A percentile compares a stretch with the other conserved stretches of the same genome.
phyloP scores from a whole-genome alignment of 2,797 vertebrate genomes.

The Botia almorhae region DNA sequence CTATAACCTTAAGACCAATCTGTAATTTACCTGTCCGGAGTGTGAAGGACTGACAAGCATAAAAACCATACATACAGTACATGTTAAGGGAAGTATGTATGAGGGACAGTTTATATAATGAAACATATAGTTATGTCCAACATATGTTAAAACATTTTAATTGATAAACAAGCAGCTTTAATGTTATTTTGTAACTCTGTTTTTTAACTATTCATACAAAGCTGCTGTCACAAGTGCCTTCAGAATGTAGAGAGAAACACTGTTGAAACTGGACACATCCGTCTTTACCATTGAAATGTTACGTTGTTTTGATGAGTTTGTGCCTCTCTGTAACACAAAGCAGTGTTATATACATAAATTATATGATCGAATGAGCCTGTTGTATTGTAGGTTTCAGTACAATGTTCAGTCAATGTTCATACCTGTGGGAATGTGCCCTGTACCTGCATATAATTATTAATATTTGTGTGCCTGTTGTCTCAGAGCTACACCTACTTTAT shows the following conservation, averaged over 20 bases:
- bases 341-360: conserved; percentile 55
- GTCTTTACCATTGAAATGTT: conserved; percentile 9
- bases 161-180: conserved; percentile 7
- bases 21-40: conserved; percentile 1
- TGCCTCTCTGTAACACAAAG: conserved; percentile 40
- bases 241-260: neutral
- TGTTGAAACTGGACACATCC: neutral
- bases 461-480: conserved; percentile 24
- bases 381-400: conserved; percentile 48
- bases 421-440: conserved; percentile 8
- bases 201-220: neutral
- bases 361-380: conserved; percentile 22
- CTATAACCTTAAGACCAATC: conserved; percentile 26
- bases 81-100: conserved; percentile 63
- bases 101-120: conserved; percentile 67
- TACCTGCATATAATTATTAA: conserved; percentile 28
- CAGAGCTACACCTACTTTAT: conserved; percentile 26
- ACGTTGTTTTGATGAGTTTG: conserved; percentile 11
- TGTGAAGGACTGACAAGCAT: conserved; percentile 55
- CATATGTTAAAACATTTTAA: neutral
- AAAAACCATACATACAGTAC: conserved; percentile 41
- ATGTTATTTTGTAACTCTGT: neutral
- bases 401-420: no score
- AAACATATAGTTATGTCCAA: conserved; percentile 2
- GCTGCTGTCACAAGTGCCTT: conserved; percentile 35